Evolutionary conservation across 2,888 invertebrate species (phyloP).

Genomic region (Julus scandinavius): DNA sequence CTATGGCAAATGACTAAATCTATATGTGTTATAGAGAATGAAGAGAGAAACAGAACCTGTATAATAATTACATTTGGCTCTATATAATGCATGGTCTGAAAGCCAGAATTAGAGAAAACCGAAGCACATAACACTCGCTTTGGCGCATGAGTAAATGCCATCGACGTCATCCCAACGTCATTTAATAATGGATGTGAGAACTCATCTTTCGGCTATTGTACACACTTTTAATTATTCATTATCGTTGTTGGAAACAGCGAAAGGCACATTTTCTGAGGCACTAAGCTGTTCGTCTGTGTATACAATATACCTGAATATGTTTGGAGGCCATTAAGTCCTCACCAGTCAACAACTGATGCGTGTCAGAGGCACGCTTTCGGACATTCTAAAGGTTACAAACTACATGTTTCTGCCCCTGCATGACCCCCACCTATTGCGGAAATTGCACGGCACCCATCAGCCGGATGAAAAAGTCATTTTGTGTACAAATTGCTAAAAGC

Average conservation of each 20-base stretch:
- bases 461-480: neutral
- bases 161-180: neutral
- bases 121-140: neutral
- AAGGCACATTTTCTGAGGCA: neutral
- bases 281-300: neutral
- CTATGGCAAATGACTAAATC: constrained; percentile 20
- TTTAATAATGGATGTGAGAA: constrained; percentile 32
- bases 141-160: neutral
- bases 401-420: neutral
- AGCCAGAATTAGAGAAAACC: neutral
- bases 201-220: constrained; percentile 2
- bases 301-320: neutral
- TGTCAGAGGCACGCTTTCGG: neutral
- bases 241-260: neutral
- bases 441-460: neutral
- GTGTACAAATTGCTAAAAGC: neutral
- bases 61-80: neutral
- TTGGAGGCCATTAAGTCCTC: constrained; percentile 22
- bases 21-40: neutral
- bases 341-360: neutral
- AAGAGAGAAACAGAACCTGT: neutral
- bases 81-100: neutral
- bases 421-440: neutral
- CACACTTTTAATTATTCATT: constrained; percentile 19
- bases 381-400: constrained; percentile 17